Percentiles rank a stretch among this genome's conserved stretches.
phyloP scores from a whole-genome alignment of 2,113 vertebrate genomes.

The Mustelus asterias region DNA sequence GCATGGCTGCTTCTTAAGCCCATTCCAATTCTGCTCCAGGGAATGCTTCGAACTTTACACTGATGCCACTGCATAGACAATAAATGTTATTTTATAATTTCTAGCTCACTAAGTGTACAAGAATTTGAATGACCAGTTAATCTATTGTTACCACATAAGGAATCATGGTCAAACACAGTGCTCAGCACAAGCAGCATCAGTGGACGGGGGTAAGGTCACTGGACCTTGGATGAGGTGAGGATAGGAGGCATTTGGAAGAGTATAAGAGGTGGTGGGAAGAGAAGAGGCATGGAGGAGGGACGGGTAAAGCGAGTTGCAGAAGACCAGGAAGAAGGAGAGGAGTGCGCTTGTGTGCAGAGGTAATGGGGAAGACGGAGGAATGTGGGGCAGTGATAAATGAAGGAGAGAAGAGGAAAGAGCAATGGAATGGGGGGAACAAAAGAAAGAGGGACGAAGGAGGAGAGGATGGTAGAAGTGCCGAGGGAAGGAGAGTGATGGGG shows the following conservation, averaged over 20 bases:
- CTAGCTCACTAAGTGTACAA: neutral
- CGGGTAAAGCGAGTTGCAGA: neutral
- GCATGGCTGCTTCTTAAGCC: neutral
- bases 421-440: no score
- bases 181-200: no score
- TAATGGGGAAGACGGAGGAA: no score
- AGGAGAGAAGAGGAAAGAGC: neutral
- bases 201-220: neutral
- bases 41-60: neutral
- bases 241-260: neutral
- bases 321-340: neutral
- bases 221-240: neutral
- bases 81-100: neutral
- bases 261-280: neutral
- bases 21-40: neutral
- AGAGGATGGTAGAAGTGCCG: no score
- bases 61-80: neutral
- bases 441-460: no score
- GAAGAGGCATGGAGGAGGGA: neutral
- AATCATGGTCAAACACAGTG: neutral
- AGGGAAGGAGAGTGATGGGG: no score
- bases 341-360: neutral
- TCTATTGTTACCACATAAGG: neutral
- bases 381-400: neutral
- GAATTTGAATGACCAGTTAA: neutral